phyloP scores from a whole-genome alignment of 2,888 invertebrate species.

The Chalcosyrphus nemorum region DNA sequence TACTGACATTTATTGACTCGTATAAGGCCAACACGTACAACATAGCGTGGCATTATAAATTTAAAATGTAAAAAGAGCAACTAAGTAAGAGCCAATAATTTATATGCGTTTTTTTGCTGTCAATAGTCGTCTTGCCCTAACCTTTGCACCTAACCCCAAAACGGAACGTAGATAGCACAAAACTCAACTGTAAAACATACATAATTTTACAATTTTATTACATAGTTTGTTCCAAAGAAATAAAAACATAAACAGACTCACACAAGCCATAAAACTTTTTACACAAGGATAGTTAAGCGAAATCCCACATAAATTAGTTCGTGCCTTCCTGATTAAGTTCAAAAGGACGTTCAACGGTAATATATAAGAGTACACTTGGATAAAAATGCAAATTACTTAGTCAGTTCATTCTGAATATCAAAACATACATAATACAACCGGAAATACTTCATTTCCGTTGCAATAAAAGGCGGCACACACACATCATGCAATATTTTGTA shows the following conservation, averaged over 20 bases:
- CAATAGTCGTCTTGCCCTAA: no score
- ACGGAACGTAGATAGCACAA: neutral
- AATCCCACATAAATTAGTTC: neutral
- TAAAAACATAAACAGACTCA: no score
- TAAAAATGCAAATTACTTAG: constrained; percentile 38
- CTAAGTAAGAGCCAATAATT: no score
- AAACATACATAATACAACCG: constrained; percentile 23
- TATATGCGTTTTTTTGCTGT: no score
- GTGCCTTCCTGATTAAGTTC: neutral
- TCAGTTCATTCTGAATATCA: constrained; percentile 25
- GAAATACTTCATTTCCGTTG: constrained; percentile 46
- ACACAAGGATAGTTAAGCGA: neutral
- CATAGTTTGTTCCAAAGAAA: no score
- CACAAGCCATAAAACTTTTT: neutral
- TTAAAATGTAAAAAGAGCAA: no score
- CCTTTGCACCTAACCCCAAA: no score
- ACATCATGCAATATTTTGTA: constrained; percentile 10
- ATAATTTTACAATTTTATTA: no score
- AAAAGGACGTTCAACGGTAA: constrained; percentile 5
- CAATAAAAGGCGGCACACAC: constrained; percentile 14
- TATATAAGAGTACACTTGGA: neutral
- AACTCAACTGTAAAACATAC: no score
- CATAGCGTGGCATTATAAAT: no score
- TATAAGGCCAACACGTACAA: no score
- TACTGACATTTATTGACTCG: no score